Evolutionary conservation across 2,888 invertebrate species (phyloP), one percentile per base, ranked within the genome.

Genomic region (Drosophila ustulata): DNA sequence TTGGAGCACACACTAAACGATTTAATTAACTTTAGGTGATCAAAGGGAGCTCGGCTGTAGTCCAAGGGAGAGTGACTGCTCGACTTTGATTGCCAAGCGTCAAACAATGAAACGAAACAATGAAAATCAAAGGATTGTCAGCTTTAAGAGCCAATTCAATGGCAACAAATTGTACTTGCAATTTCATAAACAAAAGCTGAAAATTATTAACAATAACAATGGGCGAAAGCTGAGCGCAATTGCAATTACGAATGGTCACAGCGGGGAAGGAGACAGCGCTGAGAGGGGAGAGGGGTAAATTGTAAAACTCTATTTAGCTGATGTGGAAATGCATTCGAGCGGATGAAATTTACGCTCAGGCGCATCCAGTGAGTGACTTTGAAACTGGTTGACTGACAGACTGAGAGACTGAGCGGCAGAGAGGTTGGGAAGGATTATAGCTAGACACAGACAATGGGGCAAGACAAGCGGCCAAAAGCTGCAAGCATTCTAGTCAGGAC

Each of bases 171-270:
- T 26, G 3, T 56, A 32, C 5, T 49, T 25, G 23, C 30, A 41
- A 8, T 39, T 28, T 49, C 18, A 18, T 34, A 26, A 51, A 51
- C 43, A 78, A 80, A 76, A 66, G 69, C 72, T 50, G 49, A 87
- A 86, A 81, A 84, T 84, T 84, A 83, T 87, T 75, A 87, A 75
- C 82, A 81, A 80, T 84, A 62, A 83, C 81, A 83, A 83, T 74
- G 8, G 63, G 52, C 66, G 23, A 43, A 52, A 66, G 61, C 78
- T 67, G 58, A 51, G 68, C 70, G 66, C 75, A 66, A 50, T 74
- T 56, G 66, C 63, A 69, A 69, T 66, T 66, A 62, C 70, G 51
- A 51, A 37, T 63, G 39, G 7, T 18, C 39, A 3, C 13, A 18
- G 13, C 50, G 43, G 52, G 25, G 41, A 49, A 34, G 51, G 18